These are phyloP conservation scores for Macroramphosus scolopax DNA, from an alignment of 2,797 vertebrate genomes.

Conservation along the genomic window DNA sequence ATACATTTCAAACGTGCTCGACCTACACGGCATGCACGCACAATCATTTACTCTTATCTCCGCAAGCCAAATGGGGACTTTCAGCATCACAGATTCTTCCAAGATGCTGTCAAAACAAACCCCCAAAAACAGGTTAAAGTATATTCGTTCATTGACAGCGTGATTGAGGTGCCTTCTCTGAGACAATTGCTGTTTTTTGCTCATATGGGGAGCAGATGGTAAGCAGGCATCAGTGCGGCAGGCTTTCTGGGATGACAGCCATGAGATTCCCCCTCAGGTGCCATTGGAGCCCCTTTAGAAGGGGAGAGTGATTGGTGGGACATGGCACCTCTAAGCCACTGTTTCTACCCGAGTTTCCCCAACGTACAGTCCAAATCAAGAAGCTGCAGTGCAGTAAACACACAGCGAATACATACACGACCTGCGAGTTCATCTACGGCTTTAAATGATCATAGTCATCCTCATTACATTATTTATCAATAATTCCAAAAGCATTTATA, in stretches of 20 bases:
- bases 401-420: constrained; percentile 24
- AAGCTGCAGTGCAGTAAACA: constrained; percentile 33
- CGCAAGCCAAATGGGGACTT: constrained; percentile 33
- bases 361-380: constrained; percentile 54
- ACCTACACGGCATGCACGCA: constrained; percentile 22
- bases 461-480: no score
- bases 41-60: constrained; percentile 42
- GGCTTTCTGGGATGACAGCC: constrained; percentile 84
- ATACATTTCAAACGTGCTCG: constrained; percentile 48
- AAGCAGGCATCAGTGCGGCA: constrained; percentile 78
- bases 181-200: constrained; percentile 78
- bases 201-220: constrained; percentile 85
- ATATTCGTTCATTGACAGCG: constrained; percentile 59
- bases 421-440: neutral
- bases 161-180: constrained; percentile 68
- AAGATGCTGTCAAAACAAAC: constrained; percentile 40
- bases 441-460: no score
- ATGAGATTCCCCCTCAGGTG: constrained; percentile 84
- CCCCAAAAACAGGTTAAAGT: constrained; percentile 45
- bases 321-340: constrained; percentile 76
- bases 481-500: no score
- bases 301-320: constrained; percentile 78
- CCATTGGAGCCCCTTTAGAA: constrained; percentile 78
- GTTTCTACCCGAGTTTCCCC: constrained; percentile 56
- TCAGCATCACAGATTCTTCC: constrained; percentile 25